A percentile compares a stretch with the other conserved stretches of the same genome.
Evolutionary conservation across 1,140 invertebrate species (phyloP).

Genomic region (Subanguina moxae): DNA sequence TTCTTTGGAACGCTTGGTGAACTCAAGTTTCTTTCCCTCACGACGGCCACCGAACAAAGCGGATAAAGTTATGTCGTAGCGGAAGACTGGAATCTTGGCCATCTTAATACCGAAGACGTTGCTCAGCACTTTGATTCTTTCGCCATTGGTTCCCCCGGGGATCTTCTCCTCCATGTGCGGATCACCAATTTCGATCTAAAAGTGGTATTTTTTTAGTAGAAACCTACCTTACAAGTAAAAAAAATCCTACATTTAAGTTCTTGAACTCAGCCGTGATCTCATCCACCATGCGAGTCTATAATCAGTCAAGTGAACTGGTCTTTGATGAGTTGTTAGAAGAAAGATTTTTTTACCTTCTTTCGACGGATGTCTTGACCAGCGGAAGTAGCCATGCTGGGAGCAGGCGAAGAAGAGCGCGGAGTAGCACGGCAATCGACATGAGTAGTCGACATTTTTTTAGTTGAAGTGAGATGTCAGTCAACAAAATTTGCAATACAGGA

Average conservation of each 20-base stretch:
- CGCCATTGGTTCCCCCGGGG: not conserved
- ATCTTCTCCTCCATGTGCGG: slow-evolving; percentile 1
- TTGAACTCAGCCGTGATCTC: slow-evolving; percentile 11
- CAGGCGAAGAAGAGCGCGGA: too few relatives aligned
- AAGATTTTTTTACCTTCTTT: not conserved
- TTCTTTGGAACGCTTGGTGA: slow-evolving; percentile 17
- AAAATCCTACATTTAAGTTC: not conserved
- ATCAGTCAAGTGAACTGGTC: too few relatives aligned
- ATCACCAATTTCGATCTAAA: not conserved
- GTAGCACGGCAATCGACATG: too few relatives aligned
- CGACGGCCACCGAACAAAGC: not conserved
- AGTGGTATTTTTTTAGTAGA: not conserved
- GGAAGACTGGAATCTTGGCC: not conserved
- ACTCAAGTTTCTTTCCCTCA: not conserved
- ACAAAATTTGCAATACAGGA: too few relatives aligned
- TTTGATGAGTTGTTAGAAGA: too few relatives aligned
- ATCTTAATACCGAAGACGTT: not conserved
- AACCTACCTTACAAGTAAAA: not conserved
- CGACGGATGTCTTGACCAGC: not conserved
- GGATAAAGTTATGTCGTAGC: slow-evolving; percentile 7
- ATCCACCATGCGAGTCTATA: slow-evolving; percentile 12
- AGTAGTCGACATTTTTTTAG: too few relatives aligned
- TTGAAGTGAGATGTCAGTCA: too few relatives aligned
- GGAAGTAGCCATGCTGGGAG: not conserved
- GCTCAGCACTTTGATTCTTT: not conserved